Percentiles rank a stretch among this genome's conserved stretches.
These are phyloP conservation scores for Tetragonisca angustula DNA, from an alignment of 2,888 invertebrate species.

Conservation along the genomic window DNA sequence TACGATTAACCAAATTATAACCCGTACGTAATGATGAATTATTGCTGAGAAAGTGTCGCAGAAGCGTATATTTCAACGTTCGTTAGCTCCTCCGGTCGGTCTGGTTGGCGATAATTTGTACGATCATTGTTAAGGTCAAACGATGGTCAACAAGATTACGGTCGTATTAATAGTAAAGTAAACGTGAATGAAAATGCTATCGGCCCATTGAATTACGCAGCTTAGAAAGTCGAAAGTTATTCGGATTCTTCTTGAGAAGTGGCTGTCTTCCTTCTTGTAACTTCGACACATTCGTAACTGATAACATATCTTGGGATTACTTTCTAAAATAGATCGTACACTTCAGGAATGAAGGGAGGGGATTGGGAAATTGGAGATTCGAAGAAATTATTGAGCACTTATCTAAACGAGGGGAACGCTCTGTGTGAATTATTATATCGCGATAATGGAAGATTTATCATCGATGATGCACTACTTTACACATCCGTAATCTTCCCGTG, in stretches of 20 bases:
- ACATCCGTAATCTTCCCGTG: neutral
- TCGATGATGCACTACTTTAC: conserved; percentile 11
- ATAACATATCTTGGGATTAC: conserved; percentile 51
- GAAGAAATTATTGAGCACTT: conserved; percentile 37
- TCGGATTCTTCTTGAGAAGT: neutral
- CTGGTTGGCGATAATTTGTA: conserved; percentile 21
- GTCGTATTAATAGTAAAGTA: conserved; percentile 31
- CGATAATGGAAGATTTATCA: conserved; percentile 40
- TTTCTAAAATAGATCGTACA: conserved; percentile 16
- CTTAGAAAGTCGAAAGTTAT: neutral
- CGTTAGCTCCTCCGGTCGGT: neutral
- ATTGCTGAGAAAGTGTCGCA: neutral
- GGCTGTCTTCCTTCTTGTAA: neutral
- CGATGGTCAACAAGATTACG: conserved; percentile 25
- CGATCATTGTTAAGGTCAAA: conserved; percentile 42
- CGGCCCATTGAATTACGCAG: neutral
- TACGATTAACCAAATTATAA: conserved; percentile 23
- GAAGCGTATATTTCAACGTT: conserved; percentile 22
- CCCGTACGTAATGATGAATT: neutral
- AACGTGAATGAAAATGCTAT: conserved; percentile 24
- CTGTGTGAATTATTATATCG: conserved; percentile 25
- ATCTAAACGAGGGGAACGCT: neutral
- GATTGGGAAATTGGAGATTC: conserved; percentile 35
- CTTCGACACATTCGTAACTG: conserved; percentile 17
- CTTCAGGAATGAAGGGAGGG: neutral